Evolutionary conservation across 2,797 vertebrate genomes (phyloP).

Genomic region (Microctenopoma steveboyesi): DNA sequence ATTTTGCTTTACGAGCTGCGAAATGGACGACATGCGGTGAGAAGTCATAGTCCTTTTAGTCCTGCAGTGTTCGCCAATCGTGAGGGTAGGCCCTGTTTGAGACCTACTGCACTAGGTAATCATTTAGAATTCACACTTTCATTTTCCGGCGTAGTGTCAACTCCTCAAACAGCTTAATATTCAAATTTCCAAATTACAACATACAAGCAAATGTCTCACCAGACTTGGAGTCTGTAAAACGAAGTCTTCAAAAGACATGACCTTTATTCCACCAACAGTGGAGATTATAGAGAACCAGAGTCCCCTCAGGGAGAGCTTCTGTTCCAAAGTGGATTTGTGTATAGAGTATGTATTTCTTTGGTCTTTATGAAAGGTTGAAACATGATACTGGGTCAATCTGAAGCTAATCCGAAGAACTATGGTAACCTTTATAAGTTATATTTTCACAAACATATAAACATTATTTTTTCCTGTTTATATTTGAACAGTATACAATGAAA

Average conservation of each 20-base stretch:
- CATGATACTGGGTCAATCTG: not conserved
- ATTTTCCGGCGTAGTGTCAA: constrained; percentile 5
- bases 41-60: constrained; percentile 17
- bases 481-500: not conserved
- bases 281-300: not conserved
- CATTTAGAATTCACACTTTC: constrained; percentile 7
- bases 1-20: constrained; percentile 58
- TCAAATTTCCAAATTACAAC: not conserved
- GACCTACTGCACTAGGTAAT: not conserved
- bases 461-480: not conserved
- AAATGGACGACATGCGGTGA: constrained; percentile 40
- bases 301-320: not conserved
- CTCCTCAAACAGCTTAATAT: not conserved
- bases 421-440: not conserved
- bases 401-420: not conserved
- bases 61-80: constrained; percentile 14
- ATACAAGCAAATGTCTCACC: not conserved
- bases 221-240: not conserved
- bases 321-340: constrained; percentile 6
- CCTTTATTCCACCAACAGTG: constrained; percentile 11
- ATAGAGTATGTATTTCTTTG: not conserved
- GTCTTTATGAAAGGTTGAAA: constrained; percentile 10
- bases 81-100: constrained; percentile 10
- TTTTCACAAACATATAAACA: not conserved
- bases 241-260: not conserved